Conservation (phyloP, 2,797 vertebrate genomes). For the Adelosebastes latens region DNA sequence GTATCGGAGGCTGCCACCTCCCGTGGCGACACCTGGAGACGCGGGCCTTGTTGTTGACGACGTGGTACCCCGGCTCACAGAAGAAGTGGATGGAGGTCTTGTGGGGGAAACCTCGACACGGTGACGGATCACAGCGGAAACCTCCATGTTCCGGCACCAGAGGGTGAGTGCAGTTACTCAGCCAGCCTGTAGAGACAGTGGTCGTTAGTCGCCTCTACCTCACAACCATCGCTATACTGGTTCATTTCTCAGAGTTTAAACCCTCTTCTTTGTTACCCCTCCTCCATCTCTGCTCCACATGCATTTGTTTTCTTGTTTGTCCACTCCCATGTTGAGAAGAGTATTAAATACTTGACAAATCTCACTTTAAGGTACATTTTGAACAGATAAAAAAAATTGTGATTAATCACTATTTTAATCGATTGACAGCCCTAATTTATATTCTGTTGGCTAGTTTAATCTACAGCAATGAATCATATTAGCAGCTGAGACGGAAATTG, state of each 20-base stretch:
- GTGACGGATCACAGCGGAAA: conserved; percentile 81
- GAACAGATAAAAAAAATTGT: too few relatives aligned
- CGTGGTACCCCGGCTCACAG: conserved; percentile 77
- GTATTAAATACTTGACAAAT: too few relatives aligned
- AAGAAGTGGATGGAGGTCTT: conserved; percentile 75
- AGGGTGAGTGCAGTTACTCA: conserved; percentile 79
- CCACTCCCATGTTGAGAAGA: too few relatives aligned
- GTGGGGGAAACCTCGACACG: conserved; percentile 77
- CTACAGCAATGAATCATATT: background rate
- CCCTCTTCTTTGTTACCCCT: background rate
- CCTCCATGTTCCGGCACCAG: conserved; percentile 78
- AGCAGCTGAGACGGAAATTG: background rate
- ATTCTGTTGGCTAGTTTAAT: background rate
- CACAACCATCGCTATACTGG: background rate
- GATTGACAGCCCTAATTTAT: too few relatives aligned
- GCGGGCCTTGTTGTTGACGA: conserved; percentile 31
- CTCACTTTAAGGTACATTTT: too few relatives aligned
- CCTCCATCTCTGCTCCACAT: background rate
- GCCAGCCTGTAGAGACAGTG: conserved; percentile 53
- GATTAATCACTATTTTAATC: too few relatives aligned
- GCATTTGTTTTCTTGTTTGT: background rate
- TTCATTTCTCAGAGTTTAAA: background rate
- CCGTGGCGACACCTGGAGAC: conserved; percentile 72
- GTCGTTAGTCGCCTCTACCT: background rate
- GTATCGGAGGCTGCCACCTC: conserved; percentile 64